Conservation (phyloP, 2,797 vertebrate genomes). For the Phoebastria nigripes region DNA sequence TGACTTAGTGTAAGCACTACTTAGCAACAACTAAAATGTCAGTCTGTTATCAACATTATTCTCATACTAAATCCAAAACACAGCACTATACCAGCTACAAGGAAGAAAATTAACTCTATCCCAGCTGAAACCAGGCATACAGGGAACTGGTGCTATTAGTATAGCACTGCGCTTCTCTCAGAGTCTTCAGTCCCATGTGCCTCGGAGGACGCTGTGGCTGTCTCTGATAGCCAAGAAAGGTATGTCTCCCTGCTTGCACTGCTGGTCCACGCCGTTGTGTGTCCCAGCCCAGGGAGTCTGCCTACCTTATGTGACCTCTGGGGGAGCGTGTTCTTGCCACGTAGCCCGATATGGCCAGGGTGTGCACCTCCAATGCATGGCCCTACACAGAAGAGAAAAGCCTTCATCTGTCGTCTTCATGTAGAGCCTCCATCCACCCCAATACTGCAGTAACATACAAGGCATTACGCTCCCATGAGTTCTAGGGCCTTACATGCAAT, state of each 20-base stretch:
- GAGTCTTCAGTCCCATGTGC: not conserved
- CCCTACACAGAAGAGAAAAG: not conserved
- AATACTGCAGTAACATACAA: not conserved
- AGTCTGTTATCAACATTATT: not conserved
- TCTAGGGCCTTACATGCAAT: not conserved
- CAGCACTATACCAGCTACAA: not conserved
- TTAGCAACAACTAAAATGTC: not conserved
- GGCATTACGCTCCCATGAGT: not conserved
- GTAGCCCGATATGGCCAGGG: not conserved
- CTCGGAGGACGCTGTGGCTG: not conserved
- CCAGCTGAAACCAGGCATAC: not conserved
- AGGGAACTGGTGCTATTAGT: not conserved
- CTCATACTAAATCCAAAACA: not conserved
- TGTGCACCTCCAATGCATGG: not conserved
- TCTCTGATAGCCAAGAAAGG: not conserved
- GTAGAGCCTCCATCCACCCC: not conserved
- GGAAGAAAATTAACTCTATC: not conserved
- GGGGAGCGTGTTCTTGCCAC: not conserved
- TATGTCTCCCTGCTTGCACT: not conserved
- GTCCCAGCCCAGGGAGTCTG: not conserved
- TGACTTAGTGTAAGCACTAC: not conserved
- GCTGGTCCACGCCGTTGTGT: rapidly evolving
- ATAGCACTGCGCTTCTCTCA: not conserved
- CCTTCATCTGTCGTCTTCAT: not conserved
- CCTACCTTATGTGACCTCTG: not conserved